Base-by-base conservation (phyloP, 1,140 invertebrate species). In the Paracyclopina nana region DNA sequence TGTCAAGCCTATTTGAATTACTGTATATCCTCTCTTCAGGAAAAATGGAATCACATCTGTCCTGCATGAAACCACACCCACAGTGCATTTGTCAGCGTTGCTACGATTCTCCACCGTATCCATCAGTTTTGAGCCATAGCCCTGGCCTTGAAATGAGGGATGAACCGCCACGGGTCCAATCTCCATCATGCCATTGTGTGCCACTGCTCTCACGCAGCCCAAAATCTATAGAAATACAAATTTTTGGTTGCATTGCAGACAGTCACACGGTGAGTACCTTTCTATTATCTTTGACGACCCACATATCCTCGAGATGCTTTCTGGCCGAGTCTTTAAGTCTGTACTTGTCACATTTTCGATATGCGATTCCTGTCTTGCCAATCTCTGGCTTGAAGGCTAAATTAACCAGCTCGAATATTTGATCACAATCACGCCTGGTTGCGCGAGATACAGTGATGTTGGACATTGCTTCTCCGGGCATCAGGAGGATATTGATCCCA, bases 51-150 rank as follows among this genome's bases (percentile, higher is more conserved):
- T 38, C 9, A 38, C 34, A 20, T 38, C 34, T 9, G 34, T 16
- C 5, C 34, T n/a, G 8, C 34, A 38, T 38, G 34, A 38, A 20
- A 20, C 34, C 34, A 38, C 14, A 16, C 34, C 34, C 14, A 38
- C 34, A 20, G 34, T 38, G 34, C 14, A 38, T n/a, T 20, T n/a
- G 20, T 20, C 4, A 20, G 34, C 34, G n/a, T 38, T 38, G 34
- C 20, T 38, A n/a, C 34, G 34, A 38, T n/a, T 38, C 8, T 38
- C 34, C 34, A 20, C 34, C n/a, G 34, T 20, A n/a, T 38, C 34
- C 34, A 38, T 38, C 14, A 38, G 34, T 38, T 38, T 38, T n/a
- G 34, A n/a, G 14, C 34, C 34, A 38, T 38, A 38, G 14, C 34
- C 34, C 34, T 16, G 14, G 14, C 34, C 34, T 38, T 38, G 34